A percentile compares a stretch with the other conserved stretches of the same genome.
phyloP scores from a whole-genome alignment of 2,888 invertebrate species.

The Argynnis bischoffii region DNA sequence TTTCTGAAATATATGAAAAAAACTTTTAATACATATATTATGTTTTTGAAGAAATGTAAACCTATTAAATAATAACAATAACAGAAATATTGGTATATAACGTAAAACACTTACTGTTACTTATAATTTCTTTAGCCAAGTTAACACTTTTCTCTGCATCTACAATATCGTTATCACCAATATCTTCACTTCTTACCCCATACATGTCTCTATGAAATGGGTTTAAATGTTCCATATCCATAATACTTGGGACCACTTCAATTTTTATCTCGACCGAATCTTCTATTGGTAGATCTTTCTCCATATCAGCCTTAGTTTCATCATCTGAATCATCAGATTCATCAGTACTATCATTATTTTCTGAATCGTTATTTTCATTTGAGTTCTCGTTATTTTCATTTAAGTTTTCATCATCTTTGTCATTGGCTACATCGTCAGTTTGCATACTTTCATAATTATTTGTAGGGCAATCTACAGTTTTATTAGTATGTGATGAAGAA shows the following conservation, averaged over 20 bases:
- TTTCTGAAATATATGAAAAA: too few species aligned
- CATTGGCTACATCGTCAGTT: neutral
- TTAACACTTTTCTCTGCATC: constrained; percentile 54
- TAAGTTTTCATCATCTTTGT: constrained; percentile 8
- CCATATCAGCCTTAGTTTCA: constrained; percentile 35
- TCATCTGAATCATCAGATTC: constrained; percentile 34
- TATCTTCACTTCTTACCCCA: constrained; percentile 50
- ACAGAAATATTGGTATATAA: neutral
- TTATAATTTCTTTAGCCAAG: constrained; percentile 52
- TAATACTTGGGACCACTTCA: constrained; percentile 48
- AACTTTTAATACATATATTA: too few species aligned
- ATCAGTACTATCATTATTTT: constrained; percentile 17
- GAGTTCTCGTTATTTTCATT: neutral
- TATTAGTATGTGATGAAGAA: neutral
- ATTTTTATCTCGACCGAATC: constrained; percentile 49
- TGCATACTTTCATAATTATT: constrained; percentile 4
- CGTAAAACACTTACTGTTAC: constrained; percentile 51
- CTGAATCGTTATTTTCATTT: constrained; percentile 9
- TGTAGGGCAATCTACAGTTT: neutral
- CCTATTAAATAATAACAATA: neutral
- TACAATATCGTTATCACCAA: constrained; percentile 46
- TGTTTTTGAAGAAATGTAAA: too few species aligned
- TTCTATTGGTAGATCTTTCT: constrained; percentile 29
- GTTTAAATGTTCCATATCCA: constrained; percentile 47
- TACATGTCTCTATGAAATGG: constrained; percentile 60